Percentiles rank a stretch among this genome's conserved stretches.
Evolutionary conservation across 2,888 invertebrate genomes (phyloP).

Genomic region (Agriotes lineatus): DNA sequence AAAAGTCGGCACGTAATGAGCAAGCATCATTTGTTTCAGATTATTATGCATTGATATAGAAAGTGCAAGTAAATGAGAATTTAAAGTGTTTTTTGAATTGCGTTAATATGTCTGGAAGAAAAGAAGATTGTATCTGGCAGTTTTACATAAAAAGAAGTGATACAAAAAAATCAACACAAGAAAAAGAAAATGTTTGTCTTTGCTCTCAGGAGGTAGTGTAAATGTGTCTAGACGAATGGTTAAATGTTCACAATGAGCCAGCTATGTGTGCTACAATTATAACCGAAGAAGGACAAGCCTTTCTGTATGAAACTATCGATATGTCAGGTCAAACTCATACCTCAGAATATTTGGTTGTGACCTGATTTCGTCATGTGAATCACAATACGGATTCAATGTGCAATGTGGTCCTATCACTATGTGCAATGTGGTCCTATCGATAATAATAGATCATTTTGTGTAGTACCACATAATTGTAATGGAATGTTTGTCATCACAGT

Average conservation of each 20-base stretch:
- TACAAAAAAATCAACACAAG: constrained; percentile 15
- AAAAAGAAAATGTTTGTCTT: constrained; percentile 23
- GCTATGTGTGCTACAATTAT: constrained; percentile 34
- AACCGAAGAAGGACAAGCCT: constrained; percentile 22
- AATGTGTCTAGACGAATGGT: constrained; percentile 45
- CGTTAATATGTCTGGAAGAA: not conserved
- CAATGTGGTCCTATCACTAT: too few relatives aligned
- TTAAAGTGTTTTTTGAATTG: too few relatives aligned
- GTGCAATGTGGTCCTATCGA: too few relatives aligned
- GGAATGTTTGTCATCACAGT: too few relatives aligned
- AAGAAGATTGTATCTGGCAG: constrained; percentile 2
- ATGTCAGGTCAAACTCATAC: constrained; percentile 38
- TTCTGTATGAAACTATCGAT: constrained; percentile 42
- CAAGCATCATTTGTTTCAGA: too few relatives aligned
- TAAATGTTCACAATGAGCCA: constrained; percentile 44
- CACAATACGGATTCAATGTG: constrained; percentile 30
- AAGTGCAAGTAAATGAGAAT: too few relatives aligned
- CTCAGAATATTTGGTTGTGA: constrained; percentile 34
- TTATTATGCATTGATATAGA: too few relatives aligned
- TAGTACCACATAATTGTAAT: too few relatives aligned
- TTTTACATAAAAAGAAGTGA: constrained; percentile 9
- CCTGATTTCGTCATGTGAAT: constrained; percentile 20
- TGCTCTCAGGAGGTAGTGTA: constrained; percentile 20
- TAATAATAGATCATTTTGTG: too few relatives aligned
- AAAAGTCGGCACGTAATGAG: too few relatives aligned